Evolutionary conservation across 2,113 vertebrate species (phyloP).

Genomic region (Saguinus midas): DNA sequence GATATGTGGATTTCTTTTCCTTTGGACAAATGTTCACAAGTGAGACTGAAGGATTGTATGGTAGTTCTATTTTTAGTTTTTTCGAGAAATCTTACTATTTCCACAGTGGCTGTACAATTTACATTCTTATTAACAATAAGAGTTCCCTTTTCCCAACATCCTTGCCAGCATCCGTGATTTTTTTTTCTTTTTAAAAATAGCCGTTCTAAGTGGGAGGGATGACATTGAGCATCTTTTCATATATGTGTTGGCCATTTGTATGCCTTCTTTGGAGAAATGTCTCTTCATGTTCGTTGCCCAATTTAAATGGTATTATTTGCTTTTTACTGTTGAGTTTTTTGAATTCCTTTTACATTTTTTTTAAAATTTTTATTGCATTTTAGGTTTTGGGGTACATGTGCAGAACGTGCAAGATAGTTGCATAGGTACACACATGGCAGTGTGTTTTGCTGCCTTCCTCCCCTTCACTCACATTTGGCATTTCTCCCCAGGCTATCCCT

Average conservation of each 20-base stretch:
- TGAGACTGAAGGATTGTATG: neutral
- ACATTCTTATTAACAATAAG: neutral
- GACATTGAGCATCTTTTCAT: neutral
- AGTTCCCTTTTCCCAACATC: neutral
- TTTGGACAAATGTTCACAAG: neutral
- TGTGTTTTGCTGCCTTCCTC: too few species aligned
- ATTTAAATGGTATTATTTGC: neutral
- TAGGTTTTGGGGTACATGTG: too few species aligned
- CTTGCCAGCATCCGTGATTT: neutral
- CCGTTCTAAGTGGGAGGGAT: neutral
- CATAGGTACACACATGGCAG: too few species aligned
- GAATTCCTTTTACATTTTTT: neutral
- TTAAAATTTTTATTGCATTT: too few species aligned
- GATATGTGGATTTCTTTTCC: neutral
- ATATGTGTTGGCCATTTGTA: neutral
- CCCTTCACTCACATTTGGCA: too few species aligned
- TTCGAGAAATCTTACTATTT: neutral
- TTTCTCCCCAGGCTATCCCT: too few species aligned
- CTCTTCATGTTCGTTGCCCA: neutral
- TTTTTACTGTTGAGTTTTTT: neutral
- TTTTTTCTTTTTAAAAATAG: neutral
- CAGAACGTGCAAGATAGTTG: too few species aligned
- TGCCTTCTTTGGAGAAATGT: neutral
- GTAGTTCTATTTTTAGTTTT: neutral
- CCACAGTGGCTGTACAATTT: neutral